Conservation (phyloP, 2,888 invertebrate genomes). For the Salticus scenicus region DNA sequence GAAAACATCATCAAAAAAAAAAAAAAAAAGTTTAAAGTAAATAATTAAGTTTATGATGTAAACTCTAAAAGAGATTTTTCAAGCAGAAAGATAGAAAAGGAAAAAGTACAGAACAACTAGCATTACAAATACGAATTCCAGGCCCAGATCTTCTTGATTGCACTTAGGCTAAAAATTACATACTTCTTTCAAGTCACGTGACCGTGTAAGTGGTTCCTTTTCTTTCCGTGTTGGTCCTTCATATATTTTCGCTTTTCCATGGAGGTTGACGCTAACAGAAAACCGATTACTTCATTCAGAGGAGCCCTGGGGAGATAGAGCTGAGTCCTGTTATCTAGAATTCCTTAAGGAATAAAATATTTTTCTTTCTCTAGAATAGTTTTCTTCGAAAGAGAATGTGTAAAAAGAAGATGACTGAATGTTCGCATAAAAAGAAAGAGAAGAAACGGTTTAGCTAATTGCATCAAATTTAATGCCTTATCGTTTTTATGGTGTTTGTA, state of each 20-base stretch:
- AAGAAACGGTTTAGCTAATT: not conserved
- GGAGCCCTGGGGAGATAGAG: not conserved
- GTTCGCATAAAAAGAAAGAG: not conserved
- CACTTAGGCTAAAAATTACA: not conserved
- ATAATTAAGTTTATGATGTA: too few relatives aligned
- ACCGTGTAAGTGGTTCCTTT: conserved; percentile 12
- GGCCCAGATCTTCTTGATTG: not conserved
- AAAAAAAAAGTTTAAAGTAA: too few relatives aligned
- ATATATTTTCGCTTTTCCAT: conserved; percentile 6
- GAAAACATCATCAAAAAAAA: too few relatives aligned
- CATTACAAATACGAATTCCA: not conserved
- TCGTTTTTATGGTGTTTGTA: not conserved
- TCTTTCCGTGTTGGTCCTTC: not conserved
- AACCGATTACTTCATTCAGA: conserved; percentile 3
- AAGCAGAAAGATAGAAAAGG: too few relatives aligned
- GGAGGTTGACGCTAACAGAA: conserved; percentile 13
- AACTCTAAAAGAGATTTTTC: too few relatives aligned
- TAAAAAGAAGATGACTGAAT: not conserved
- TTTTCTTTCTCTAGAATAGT: not conserved
- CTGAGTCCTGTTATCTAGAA: not conserved
- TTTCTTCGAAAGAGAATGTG: not conserved
- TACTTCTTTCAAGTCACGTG: conserved; percentile 12
- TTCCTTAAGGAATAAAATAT: not conserved
- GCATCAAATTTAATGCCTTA: not conserved
- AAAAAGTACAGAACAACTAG: too few relatives aligned